Evolutionary conservation across 2,797 vertebrate species (phyloP).

Genomic region (Taenioides sp.): DNA sequence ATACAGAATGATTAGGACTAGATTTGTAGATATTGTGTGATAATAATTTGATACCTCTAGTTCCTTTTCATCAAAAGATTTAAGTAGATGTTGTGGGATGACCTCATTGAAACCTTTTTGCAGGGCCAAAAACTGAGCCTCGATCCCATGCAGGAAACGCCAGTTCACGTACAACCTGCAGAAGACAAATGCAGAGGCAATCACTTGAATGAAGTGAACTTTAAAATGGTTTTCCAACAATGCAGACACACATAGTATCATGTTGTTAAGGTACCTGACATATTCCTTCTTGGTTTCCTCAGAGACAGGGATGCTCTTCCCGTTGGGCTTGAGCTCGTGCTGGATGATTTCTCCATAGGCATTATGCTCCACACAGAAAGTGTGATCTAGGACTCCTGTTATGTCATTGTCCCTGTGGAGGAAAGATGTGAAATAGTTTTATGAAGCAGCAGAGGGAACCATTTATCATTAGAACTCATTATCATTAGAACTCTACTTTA

Average conservation of each 20-base stretch:
- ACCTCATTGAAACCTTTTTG: conserved; percentile 99
- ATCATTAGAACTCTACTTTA: background rate
- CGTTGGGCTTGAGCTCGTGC: conserved; percentile 95
- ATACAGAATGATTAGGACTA: background rate
- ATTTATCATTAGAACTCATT: conserved; percentile 4
- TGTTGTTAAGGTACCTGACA: conserved; percentile 80
- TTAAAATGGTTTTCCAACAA: background rate
- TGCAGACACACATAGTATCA: background rate
- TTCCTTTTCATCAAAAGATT: conserved; percentile 96
- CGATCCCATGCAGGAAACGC: conserved; percentile 94
- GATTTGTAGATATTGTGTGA: background rate
- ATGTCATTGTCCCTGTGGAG: conserved; percentile 87
- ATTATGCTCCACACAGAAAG: conserved; percentile 96
- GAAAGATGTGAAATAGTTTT: background rate
- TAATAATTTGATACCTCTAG: conserved; percentile 83
- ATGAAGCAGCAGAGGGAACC: conserved; percentile 47
- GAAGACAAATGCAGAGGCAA: background rate
- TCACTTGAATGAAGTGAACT: background rate
- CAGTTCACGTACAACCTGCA: conserved; percentile 94
- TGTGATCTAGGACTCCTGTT: conserved; percentile 95
- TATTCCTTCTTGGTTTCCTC: conserved; percentile 96
- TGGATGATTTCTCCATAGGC: conserved; percentile 97
- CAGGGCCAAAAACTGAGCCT: conserved; percentile 95
- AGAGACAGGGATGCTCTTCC: conserved; percentile 87
- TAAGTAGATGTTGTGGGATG: conserved; percentile 96